Evolutionary conservation across 2,113 vertebrate genomes (phyloP).

Genomic region (Scolopax mira): DNA sequence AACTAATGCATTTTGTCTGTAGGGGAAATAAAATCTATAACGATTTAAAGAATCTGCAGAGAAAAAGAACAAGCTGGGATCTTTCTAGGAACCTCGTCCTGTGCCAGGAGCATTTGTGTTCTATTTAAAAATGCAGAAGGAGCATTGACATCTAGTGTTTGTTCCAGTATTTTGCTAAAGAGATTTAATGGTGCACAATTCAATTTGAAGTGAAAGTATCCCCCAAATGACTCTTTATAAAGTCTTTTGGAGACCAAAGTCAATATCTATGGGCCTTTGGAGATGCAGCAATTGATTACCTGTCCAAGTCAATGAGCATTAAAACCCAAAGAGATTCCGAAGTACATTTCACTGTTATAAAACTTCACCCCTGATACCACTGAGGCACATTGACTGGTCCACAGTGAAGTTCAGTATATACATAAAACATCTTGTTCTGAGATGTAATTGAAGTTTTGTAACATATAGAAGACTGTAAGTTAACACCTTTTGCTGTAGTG

Average conservation of each 20-base stretch:
- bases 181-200: constrained; percentile 76
- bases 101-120: not conserved
- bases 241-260: constrained; percentile 73
- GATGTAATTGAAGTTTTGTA: not conserved
- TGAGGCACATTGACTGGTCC: not conserved
- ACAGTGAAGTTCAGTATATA: not conserved
- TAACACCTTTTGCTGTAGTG: not conserved
- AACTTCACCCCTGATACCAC: constrained; percentile 35
- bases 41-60: constrained; percentile 51
- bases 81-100: constrained; percentile 21
- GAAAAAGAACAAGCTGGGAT: not conserved
- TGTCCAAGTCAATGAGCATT: constrained; percentile 75
- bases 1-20: constrained; percentile 38
- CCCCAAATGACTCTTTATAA: constrained; percentile 73
- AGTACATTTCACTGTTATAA: constrained; percentile 21
- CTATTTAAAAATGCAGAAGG: constrained; percentile 71
- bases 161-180: constrained; percentile 67
- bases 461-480: not conserved
- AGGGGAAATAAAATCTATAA: constrained; percentile 65
- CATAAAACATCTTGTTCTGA: constrained; percentile 22
- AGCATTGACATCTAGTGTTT: constrained; percentile 50
- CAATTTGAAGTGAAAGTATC: constrained; percentile 76
- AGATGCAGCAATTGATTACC: constrained; percentile 76
- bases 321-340: constrained; percentile 69
- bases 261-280: constrained; percentile 73